A percentile compares a stretch with the other conserved stretches of the same genome.
These are phyloP conservation scores for Ectropis grisescens DNA, from an alignment of 1,140 invertebrate genomes.

Conservation along the genomic window DNA sequence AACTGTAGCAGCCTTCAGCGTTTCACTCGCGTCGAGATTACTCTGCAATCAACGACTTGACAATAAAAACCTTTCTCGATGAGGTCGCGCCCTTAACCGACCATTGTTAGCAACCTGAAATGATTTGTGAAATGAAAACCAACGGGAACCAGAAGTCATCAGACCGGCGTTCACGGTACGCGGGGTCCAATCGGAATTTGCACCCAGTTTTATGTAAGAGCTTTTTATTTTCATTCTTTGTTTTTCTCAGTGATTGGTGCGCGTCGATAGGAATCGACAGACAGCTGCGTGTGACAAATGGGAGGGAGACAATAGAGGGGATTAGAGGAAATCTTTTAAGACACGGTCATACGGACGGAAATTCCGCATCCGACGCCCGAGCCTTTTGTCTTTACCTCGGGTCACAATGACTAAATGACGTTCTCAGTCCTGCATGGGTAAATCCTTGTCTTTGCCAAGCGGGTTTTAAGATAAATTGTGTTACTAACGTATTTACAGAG, in stretches of 20 bases:
- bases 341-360: too few relatives aligned
- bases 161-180: conserved; percentile 13
- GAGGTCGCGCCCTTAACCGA: conserved; percentile 5
- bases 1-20: conserved; percentile 1
- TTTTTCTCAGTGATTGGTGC: neutral
- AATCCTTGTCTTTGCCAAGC: too few relatives aligned
- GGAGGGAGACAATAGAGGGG: neutral
- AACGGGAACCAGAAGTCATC: conserved; percentile 9
- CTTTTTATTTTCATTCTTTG: too few relatives aligned
- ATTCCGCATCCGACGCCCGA: too few relatives aligned
- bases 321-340: too few relatives aligned
- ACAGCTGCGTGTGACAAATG: conserved; percentile 7
- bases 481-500: too few relatives aligned
- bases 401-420: too few relatives aligned
- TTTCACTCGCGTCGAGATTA: conserved; percentile 10
- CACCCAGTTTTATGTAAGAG: too few relatives aligned
- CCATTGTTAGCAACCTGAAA: too few relatives aligned
- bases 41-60: conserved; percentile 7
- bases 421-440: too few relatives aligned
- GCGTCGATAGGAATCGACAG: conserved; percentile 9
- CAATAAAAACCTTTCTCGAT: conserved; percentile 9
- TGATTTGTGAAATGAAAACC: conserved; percentile 13
- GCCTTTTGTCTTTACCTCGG: too few relatives aligned
- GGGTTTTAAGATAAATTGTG: too few relatives aligned
- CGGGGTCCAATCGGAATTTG: conserved; percentile 15